Evolutionary conservation across 2,797 vertebrate species (phyloP).

Genomic region (Myoxocephalus aenaeus): DNA sequence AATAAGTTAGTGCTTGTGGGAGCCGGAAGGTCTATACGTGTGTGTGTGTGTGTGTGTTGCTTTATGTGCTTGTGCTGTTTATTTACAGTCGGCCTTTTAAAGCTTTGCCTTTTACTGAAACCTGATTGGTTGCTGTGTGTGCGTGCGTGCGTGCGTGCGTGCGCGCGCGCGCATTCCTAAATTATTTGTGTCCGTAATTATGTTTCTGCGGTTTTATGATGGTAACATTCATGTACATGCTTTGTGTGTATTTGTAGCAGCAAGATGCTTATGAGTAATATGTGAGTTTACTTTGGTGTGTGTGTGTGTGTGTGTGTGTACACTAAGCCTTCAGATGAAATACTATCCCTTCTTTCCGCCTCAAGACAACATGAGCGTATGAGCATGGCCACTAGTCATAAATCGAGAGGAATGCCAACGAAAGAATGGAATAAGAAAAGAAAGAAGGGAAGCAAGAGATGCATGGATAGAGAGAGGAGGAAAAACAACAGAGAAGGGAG

Average conservation of each 20-base stretch:
- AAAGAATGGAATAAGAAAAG: constrained; percentile 31
- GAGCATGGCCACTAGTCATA: constrained; percentile 58
- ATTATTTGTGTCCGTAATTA: neutral
- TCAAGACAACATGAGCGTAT: constrained; percentile 60
- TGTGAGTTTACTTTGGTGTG: neutral
- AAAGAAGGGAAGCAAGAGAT: neutral
- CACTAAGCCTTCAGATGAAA: constrained; percentile 50
- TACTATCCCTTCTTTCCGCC: constrained; percentile 46
- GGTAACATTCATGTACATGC: neutral
- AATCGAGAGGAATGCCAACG: constrained; percentile 49
- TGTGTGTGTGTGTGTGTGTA: constrained; percentile 28
- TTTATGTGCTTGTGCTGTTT: neutral
- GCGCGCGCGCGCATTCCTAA: neutral
- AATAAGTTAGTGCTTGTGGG: neutral
- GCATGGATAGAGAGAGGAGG: neutral
- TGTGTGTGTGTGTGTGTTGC: neutral
- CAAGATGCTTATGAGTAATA: neutral
- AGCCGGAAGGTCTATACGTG: neutral
- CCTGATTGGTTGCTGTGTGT: neutral
- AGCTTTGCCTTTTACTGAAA: neutral
- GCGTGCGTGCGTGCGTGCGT: neutral
- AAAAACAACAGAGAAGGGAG: neutral
- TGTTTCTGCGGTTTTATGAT: neutral
- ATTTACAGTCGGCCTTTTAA: constrained; percentile 12
- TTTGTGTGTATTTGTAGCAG: neutral